Percentiles rank a stretch among this genome's conserved stretches.
phyloP scores from a whole-genome alignment of 1,140 invertebrate genomes.

The Procambarus clarkii region DNA sequence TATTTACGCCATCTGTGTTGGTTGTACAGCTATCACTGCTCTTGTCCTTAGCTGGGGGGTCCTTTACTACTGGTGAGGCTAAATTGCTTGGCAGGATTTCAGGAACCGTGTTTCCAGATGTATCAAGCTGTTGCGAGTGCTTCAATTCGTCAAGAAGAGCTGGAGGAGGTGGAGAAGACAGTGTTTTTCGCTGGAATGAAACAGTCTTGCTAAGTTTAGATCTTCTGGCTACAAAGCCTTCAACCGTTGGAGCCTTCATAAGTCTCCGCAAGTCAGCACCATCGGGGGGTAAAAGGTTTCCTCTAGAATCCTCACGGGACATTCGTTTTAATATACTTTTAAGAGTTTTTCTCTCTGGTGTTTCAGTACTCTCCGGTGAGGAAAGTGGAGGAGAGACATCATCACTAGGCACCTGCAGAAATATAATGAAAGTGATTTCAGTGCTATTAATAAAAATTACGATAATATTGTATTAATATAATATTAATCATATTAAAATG shows the following conservation, averaged over 20 bases:
- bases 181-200: conserved; percentile 89
- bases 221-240: conserved; percentile 88
- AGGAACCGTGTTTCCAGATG: not conserved
- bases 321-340: conserved; percentile 91
- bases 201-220: conserved; percentile 92
- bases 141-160: conserved; percentile 44
- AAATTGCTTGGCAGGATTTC: conserved; percentile 21
- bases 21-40: conserved; percentile 38
- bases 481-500: not conserved
- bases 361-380: conserved; percentile 88
- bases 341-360: conserved; percentile 85
- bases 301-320: conserved; percentile 79
- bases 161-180: conserved; percentile 84
- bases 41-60: not conserved
- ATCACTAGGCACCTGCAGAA: conserved; percentile 60
- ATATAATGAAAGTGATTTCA: conserved; percentile 4
- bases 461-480: not conserved
- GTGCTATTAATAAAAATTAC: conserved; percentile 11
- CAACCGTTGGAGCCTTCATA: conserved; percentile 86
- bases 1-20: conserved; percentile 64
- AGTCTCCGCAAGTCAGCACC: conserved; percentile 75
- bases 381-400: conserved; percentile 73
- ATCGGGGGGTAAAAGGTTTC: conserved; percentile 73
- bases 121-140: not conserved
- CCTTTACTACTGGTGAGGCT: not conserved